A percentile compares a stretch with the other conserved stretches of the same genome.
Evolutionary conservation across 2,113 vertebrate species (phyloP).

Genomic region (Acrocephalus kingi): DNA sequence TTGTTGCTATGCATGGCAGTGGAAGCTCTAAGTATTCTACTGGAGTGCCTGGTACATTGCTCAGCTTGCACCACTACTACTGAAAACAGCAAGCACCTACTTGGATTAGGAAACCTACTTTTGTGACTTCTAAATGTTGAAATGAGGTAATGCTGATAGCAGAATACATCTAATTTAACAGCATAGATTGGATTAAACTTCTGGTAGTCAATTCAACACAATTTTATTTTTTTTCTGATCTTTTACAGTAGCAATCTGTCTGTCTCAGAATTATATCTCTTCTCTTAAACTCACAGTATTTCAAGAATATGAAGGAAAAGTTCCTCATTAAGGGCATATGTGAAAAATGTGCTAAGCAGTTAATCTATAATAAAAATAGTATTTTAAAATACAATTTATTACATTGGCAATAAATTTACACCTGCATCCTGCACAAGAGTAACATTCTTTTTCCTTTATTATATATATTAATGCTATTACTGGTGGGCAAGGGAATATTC

Average conservation of each 20-base stretch:
- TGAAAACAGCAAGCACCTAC: background rate
- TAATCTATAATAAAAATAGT: background rate
- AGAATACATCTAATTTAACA: background rate
- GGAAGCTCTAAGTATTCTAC: background rate
- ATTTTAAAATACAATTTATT: background rate
- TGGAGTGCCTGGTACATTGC: background rate
- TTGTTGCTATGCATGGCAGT: background rate
- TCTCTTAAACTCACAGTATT: background rate
- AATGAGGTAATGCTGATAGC: background rate
- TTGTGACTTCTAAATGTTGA: background rate
- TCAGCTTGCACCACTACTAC: background rate
- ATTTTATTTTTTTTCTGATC: background rate
- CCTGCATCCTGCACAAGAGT: background rate
- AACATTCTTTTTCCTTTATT: background rate
- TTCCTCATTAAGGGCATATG: background rate
- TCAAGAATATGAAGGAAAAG: background rate
- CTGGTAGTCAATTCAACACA: background rate
- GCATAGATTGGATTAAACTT: background rate
- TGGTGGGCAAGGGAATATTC: rapidly evolving
- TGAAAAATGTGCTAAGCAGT: background rate
- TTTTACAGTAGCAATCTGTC: background rate
- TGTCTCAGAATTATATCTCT: background rate
- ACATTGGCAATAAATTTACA: background rate
- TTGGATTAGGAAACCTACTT: background rate
- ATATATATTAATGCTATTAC: background rate